Conservation (phyloP, 2,113 vertebrate species). For the Chloebia gouldiae region DNA sequence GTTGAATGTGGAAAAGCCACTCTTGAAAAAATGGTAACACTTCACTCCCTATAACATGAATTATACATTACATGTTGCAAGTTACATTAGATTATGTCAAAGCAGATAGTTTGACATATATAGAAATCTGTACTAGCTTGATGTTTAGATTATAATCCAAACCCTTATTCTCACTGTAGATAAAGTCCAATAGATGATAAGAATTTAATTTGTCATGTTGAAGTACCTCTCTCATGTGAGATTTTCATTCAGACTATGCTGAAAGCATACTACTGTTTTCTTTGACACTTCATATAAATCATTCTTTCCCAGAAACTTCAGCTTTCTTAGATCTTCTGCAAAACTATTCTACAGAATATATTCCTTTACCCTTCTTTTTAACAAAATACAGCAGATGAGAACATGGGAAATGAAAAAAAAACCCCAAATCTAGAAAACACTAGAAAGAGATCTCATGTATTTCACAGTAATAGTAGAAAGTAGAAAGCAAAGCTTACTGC, state of each 20-base stretch:
- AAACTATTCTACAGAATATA: background rate
- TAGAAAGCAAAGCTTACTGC: background rate
- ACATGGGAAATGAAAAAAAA: background rate
- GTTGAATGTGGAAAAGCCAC: background rate
- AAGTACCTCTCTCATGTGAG: background rate
- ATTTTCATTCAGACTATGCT: background rate
- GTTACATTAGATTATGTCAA: background rate
- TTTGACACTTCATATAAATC: background rate
- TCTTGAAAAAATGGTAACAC: background rate
- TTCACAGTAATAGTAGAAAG: background rate
- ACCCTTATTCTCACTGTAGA: background rate
- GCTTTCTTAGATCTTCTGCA: background rate
- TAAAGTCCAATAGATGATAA: background rate
- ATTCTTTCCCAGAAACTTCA: background rate
- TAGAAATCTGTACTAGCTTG: background rate
- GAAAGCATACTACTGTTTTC: background rate
- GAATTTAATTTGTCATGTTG: background rate
- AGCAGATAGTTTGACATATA: background rate
- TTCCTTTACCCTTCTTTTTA: background rate
- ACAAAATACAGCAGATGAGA: background rate
- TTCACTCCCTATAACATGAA: background rate
- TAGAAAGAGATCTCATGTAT: background rate
- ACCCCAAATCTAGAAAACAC: rapidly evolving
- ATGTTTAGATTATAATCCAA: background rate
- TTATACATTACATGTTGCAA: background rate